phyloP scores from a whole-genome alignment of 1,140 invertebrate genomes.

The Drosophila varians region DNA sequence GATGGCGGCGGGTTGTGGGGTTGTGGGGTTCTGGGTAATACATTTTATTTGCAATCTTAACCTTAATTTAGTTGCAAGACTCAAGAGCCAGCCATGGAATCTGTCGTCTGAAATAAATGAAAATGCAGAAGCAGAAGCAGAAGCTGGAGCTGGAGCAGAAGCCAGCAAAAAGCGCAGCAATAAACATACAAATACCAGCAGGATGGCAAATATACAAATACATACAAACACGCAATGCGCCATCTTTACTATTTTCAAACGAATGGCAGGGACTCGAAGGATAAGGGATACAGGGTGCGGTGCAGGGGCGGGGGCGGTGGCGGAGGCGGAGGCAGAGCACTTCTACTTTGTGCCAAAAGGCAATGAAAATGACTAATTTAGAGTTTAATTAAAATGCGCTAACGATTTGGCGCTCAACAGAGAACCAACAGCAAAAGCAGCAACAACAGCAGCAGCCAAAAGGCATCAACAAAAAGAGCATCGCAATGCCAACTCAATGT shows the following conservation, averaged over 20 bases:
- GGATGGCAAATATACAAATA: conserved; percentile 33
- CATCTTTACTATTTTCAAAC: conserved; percentile 51
- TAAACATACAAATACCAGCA: conserved; percentile 58
- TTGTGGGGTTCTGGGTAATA: conserved; percentile 48
- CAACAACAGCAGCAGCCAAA: conserved; percentile 4
- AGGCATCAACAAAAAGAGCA: conserved; percentile 4
- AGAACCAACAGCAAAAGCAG: conserved; percentile 6
- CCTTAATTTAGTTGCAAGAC: conserved; percentile 78
- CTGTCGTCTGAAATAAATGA: conserved; percentile 77
- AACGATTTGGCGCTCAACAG: conserved; percentile 67
- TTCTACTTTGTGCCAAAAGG: conserved; percentile 69
- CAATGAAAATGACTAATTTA: conserved; percentile 79
- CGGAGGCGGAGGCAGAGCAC: conserved; percentile 25
- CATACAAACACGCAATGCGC: conserved; percentile 46
- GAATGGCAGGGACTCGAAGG: conserved; percentile 40
- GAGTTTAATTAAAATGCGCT: conserved; percentile 81
- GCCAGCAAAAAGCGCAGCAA: conserved; percentile 74
- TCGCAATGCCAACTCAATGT: conserved; percentile 35
- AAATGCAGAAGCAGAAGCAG: conserved; percentile 53
- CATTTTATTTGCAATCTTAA: conserved; percentile 81
- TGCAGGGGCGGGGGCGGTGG: too few relatives aligned
- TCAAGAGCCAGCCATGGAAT: conserved; percentile 54
- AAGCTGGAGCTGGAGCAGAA: too few relatives aligned
- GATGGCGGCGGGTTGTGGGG: background rate
- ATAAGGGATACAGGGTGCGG: background rate